A percentile compares a stretch with the other conserved stretches of the same genome.
Conservation (phyloP, 2,113 vertebrate species). For the Catharus bicknelli region DNA sequence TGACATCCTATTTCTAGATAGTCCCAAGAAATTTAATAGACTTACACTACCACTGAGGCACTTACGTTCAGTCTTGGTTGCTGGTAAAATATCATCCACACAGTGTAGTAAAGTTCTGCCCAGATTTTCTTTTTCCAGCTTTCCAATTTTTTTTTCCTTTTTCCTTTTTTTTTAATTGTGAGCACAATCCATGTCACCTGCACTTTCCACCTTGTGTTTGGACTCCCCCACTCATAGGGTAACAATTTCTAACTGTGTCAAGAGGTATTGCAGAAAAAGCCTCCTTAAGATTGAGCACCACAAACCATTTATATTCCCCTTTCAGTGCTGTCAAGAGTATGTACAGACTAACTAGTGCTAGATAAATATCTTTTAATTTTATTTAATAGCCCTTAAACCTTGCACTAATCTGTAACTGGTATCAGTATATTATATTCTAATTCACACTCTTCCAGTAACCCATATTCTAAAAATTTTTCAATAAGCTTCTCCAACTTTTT, state of each 20-base stretch:
- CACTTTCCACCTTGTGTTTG: not conserved
- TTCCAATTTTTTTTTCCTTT: not conserved
- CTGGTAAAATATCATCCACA: not conserved
- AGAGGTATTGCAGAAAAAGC: not conserved
- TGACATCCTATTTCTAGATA: not conserved
- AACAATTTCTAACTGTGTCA: not conserved
- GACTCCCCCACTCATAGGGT: not conserved
- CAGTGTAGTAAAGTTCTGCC: not conserved
- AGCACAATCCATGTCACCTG: not conserved
- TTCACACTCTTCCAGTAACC: not conserved
- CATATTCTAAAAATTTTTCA: not conserved
- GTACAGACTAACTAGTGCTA: not conserved
- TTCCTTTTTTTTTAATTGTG: not conserved
- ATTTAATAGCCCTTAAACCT: not conserved
- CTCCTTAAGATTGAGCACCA: not conserved
- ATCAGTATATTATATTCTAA: not conserved
- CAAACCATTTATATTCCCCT: not conserved
- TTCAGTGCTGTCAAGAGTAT: not conserved
- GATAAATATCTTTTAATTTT: not conserved
- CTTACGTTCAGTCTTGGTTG: not conserved
- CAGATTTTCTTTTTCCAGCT: not conserved
- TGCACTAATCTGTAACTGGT: not conserved
- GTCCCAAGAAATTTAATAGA: not conserved
- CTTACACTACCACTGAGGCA: fast-evolving
- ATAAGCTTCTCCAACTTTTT: not conserved